Percentiles rank a stretch among this genome's conserved stretches.
Evolutionary conservation across 2,888 invertebrate species (phyloP).

Genomic region (Creontiades dilutus): DNA sequence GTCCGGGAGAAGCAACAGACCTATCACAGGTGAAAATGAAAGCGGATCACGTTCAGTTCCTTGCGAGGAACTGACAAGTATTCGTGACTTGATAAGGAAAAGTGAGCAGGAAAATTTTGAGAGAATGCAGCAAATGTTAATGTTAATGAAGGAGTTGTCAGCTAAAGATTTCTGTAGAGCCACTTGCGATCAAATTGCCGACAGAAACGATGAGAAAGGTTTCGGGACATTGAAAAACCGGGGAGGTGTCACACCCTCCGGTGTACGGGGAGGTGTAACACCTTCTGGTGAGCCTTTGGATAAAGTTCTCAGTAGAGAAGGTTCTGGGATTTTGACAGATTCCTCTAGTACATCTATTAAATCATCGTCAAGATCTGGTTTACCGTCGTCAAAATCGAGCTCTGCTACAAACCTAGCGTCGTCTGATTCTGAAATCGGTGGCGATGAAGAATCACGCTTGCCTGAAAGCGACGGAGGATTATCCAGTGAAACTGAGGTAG

Average conservation of each 20-base stretch:
- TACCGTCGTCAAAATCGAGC: no score
- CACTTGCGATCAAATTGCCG: slow-evolving; percentile 13
- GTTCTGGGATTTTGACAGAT: neutral
- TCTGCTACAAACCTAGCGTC: neutral
- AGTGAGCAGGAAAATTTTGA: slow-evolving; percentile 33
- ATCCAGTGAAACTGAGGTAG: neutral
- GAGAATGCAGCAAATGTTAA: slow-evolving; percentile 42
- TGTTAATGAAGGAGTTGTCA: slow-evolving; percentile 56
- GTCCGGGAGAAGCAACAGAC: neutral
- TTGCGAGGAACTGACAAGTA: neutral
- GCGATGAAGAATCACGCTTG: neutral
- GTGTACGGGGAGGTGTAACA: neutral
- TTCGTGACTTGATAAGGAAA: slow-evolving; percentile 16
- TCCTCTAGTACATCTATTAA: neutral
- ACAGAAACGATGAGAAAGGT: neutral
- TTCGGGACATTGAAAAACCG: neutral
- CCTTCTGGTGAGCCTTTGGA: neutral
- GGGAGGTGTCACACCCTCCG: neutral
- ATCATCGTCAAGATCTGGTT: neutral
- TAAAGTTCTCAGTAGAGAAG: neutral
- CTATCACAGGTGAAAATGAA: neutral
- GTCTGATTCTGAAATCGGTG: neutral
- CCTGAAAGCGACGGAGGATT: neutral
- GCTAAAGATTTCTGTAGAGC: slow-evolving; percentile 53
- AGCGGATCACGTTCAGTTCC: neutral